phyloP scores from a whole-genome alignment of 2,888 invertebrate species.

The Acanthosepion lycidas region DNA sequence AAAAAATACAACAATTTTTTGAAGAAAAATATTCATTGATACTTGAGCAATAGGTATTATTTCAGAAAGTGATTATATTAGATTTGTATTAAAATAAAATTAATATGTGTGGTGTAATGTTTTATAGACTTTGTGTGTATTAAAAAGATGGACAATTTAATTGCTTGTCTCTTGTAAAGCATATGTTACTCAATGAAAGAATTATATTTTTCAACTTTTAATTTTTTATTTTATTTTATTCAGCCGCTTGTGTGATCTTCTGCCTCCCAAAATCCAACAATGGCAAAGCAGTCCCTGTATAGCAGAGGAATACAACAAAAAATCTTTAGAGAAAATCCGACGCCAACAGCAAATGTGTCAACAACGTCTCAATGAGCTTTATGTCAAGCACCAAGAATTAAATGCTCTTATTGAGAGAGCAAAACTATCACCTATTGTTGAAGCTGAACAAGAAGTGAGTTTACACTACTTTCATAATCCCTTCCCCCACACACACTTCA shows the following conservation, averaged over 20 bases:
- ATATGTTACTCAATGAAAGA: not conserved
- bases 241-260: constrained; percentile 79
- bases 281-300: constrained; percentile 91
- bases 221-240: constrained; percentile 47
- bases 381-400: constrained; percentile 78
- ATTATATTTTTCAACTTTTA: not conserved
- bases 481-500: not conserved
- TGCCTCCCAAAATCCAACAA: constrained; percentile 92
- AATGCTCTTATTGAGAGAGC: constrained; percentile 88
- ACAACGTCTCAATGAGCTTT: constrained; percentile 80
- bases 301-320: constrained; percentile 87
- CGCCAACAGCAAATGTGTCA: constrained; percentile 86
- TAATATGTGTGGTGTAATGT: no score
- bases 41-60: no score
- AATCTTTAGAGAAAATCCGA: constrained; percentile 81
- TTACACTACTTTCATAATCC: not conserved
- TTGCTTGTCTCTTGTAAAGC: no score
- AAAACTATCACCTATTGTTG: constrained; percentile 78
- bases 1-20: no score
- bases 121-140: no score
- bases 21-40: no score
- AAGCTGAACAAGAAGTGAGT: constrained; percentile 65
- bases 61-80: no score
- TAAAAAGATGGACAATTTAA: no score
- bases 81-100: no score